phyloP scores from a whole-genome alignment of 2,888 invertebrate genomes.

The Drosophila prostipennis region DNA sequence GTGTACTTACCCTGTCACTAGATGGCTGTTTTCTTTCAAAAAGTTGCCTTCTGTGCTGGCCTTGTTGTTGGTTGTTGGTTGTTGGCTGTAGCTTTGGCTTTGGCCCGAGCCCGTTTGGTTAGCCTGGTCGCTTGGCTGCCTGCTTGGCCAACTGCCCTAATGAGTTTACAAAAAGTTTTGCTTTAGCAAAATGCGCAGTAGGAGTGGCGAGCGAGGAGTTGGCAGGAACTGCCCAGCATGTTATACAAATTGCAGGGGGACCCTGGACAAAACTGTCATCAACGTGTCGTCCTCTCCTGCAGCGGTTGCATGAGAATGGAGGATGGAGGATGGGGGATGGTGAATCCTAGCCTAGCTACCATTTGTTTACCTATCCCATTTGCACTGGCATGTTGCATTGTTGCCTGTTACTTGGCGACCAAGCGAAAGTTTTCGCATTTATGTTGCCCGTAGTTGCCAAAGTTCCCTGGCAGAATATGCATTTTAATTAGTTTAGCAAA shows the following conservation, averaged over 20 bases:
- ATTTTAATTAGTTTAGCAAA: conserved; percentile 79
- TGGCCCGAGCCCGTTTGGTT: conserved; percentile 47
- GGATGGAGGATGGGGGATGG: background rate
- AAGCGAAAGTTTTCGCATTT: conserved; percentile 57
- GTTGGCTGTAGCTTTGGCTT: conserved; percentile 44
- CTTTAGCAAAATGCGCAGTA: conserved; percentile 62
- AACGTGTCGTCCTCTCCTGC: conserved; percentile 57
- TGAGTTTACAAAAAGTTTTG: conserved; percentile 77
- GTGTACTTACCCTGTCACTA: conserved; percentile 17
- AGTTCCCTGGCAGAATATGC: conserved; percentile 66
- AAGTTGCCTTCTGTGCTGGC: conserved; percentile 50
- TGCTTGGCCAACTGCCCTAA: conserved; percentile 72
- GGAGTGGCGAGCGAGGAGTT: conserved; percentile 41
- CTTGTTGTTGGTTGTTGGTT: conserved; percentile 52
- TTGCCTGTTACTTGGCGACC: conserved; percentile 52
- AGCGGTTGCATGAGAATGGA: conserved; percentile 26
- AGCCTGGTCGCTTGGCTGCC: conserved; percentile 51
- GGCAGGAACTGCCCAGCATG: conserved; percentile 67
- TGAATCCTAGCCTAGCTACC: conserved; percentile 23
- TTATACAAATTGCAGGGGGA: conserved; percentile 73
- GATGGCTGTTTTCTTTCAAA: conserved; percentile 63
- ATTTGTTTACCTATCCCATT: conserved; percentile 65
- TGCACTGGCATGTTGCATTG: conserved; percentile 56
- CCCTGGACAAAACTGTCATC: conserved; percentile 71
- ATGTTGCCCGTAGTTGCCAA: conserved; percentile 38